phyloP scores from a whole-genome alignment of 2,113 vertebrate species.

The Potamarius usumacintae region DNA sequence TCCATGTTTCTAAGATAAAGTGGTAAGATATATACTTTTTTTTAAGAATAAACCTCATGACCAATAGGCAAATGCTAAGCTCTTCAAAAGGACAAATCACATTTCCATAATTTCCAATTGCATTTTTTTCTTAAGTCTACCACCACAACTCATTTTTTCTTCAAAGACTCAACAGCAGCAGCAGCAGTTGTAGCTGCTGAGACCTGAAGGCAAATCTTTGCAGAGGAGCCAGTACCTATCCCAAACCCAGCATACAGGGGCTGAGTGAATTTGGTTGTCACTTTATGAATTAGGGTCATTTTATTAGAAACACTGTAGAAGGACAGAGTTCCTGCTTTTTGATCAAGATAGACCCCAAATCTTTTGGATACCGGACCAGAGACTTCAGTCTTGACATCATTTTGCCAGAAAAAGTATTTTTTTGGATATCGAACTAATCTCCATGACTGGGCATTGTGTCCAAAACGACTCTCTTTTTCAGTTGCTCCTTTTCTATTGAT shows the following conservation, averaged over 20 bases:
- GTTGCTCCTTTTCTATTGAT: slow-evolving; percentile 56
- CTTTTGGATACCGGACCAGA: slow-evolving; percentile 44
- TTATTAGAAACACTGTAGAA: slow-evolving; percentile 73
- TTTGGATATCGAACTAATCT: slow-evolving; percentile 55
- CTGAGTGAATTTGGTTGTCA: background rate
- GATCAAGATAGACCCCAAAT: slow-evolving; percentile 75
- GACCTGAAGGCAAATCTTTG: slow-evolving; percentile 29
- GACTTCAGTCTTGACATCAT: slow-evolving; percentile 51
- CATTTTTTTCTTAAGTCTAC: background rate
- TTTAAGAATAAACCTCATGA: background rate
- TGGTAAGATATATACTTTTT: background rate
- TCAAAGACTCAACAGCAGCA: background rate
- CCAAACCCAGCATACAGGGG: slow-evolving; percentile 46
- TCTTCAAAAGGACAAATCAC: background rate
- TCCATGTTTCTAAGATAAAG: background rate
- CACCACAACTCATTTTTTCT: slow-evolving; percentile 9
- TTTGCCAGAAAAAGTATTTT: slow-evolving; percentile 74
- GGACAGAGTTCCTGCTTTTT: slow-evolving; percentile 65
- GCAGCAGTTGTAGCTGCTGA: background rate
- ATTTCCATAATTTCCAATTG: background rate
- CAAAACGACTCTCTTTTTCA: slow-evolving; percentile 65
- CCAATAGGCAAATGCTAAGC: background rate
- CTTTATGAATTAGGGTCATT: slow-evolving; percentile 42
- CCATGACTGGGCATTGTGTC: slow-evolving; percentile 74
- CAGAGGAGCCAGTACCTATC: slow-evolving; percentile 3